Percentiles rank a stretch among this genome's conserved stretches.
Evolutionary conservation across 2,113 vertebrate species (phyloP).

Genomic region (Tursiops truncatus): DNA sequence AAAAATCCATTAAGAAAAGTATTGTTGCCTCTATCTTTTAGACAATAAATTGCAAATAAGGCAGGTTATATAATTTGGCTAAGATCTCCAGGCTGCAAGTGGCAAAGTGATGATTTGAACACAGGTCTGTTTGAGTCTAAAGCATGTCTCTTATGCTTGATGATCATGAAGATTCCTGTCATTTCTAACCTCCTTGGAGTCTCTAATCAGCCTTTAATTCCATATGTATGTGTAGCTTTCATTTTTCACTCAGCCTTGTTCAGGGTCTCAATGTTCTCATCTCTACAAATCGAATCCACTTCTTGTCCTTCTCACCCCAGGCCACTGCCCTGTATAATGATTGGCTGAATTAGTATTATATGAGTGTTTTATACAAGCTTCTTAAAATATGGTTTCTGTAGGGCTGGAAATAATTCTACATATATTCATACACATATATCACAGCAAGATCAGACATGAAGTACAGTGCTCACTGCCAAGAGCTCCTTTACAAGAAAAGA

Average conservation of each 20-base stretch:
- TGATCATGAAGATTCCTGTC: neutral
- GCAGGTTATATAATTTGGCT: neutral
- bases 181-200: neutral
- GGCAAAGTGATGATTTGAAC: neutral
- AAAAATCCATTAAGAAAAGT: neutral
- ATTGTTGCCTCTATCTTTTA: neutral
- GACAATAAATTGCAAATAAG: neutral
- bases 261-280: conserved; percentile 40
- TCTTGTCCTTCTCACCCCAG: neutral
- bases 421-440: neutral
- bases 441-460: conserved; percentile 1
- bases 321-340: conserved; percentile 19
- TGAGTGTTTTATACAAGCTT: neutral
- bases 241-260: conserved; percentile 36
- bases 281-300: conserved; percentile 23
- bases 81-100: neutral
- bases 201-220: conserved; percentile 5
- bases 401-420: neutral
- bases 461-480: neutral
- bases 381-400: conserved; percentile 39
- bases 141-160: neutral
- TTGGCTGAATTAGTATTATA: neutral
- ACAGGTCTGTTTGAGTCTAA: neutral
- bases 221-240: neutral
- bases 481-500: neutral